Base-by-base conservation (phyloP, 2,113 vertebrate genomes). In the Ginglymostoma cirratum region DNA sequence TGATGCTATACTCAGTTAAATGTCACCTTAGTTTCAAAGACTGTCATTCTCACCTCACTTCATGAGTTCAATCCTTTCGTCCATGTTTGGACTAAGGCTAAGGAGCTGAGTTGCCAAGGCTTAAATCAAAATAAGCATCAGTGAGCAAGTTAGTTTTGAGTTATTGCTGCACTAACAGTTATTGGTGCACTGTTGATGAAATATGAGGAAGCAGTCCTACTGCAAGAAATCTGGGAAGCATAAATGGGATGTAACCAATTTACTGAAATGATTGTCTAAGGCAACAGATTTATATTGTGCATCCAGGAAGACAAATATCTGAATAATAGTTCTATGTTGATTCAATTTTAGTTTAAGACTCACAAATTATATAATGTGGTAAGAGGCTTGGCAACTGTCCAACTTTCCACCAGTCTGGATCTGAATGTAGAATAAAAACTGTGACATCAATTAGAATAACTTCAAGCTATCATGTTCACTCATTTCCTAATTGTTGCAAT, bases 281-380 rank as follows among this genome's bases (percentile, higher is more conserved):
- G 52, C 87, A 90, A 52, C 27, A 61, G 87, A 90, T 61, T 24
- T 89, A 89, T 89, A 48, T 23, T 17, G 87, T 30, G 30, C 55
- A 61, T 90, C 61, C 87, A 61, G 52, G 87, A 90, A 90, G 87
- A 90, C 52, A 90, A 30, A 61, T 83, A 83, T 83, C 38, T 45
- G 80, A 83, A 38, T 83, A 83, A 83, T 83, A 83, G 80, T 38
- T 80, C n/a, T 38, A 38, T 80, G 76, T 83, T 83, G 80, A 83
- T 83, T 83, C 80, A 83, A 83, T 83, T 83, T 83, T 42, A 38
- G 80, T 83, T 83, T 83, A 0, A 76, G 19, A 83, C 38, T 83
- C 80, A 42, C 80, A 83, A 19, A 83, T 83, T 42, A 42, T 83
- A 45, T 83, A 83, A 83, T 45, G 38, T 83, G 80, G 80, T 83